Evolutionary conservation across 2,797 vertebrate genomes (phyloP).

Genomic region (Novumbra hubbsi): DNA sequence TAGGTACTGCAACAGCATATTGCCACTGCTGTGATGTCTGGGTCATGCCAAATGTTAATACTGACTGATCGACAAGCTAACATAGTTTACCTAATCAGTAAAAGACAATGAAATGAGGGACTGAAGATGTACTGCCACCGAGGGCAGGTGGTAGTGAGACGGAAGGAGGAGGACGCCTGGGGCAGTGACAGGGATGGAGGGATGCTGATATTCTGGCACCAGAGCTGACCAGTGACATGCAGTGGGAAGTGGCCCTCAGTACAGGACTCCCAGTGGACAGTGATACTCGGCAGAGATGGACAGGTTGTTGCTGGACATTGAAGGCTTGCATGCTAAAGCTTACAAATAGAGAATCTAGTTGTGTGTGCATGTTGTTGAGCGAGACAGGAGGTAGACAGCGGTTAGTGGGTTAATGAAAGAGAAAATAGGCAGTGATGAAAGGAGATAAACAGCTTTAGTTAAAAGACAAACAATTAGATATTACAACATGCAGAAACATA

Average conservation of each 20-base stretch:
- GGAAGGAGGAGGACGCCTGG: neutral
- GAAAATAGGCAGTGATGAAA: conserved; percentile 16
- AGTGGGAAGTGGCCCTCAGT: neutral
- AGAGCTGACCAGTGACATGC: conserved; percentile 1
- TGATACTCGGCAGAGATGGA: neutral
- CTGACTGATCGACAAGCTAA: neutral
- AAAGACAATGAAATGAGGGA: neutral
- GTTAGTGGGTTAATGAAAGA: conserved; percentile 38
- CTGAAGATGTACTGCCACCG: conserved; percentile 3
- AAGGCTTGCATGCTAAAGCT: neutral
- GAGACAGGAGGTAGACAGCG: conserved; percentile 12
- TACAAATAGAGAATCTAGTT: neutral
- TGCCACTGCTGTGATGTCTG: neutral
- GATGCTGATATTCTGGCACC: neutral
- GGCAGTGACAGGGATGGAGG: neutral
- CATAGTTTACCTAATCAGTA: neutral
- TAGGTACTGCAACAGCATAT: conserved; percentile 33
- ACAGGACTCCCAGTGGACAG: neutral
- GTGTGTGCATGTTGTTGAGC: conserved; percentile 2
- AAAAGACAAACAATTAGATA: conserved; percentile 29
- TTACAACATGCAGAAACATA: conserved; percentile 66
- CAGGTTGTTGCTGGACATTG: neutral
- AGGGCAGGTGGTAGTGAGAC: conserved; percentile 25
- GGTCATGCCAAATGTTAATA: conserved; percentile 7
- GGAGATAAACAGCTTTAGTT: neutral